phyloP scores from a whole-genome alignment of 2,113 vertebrate genomes.

The Eurypyga helias region DNA sequence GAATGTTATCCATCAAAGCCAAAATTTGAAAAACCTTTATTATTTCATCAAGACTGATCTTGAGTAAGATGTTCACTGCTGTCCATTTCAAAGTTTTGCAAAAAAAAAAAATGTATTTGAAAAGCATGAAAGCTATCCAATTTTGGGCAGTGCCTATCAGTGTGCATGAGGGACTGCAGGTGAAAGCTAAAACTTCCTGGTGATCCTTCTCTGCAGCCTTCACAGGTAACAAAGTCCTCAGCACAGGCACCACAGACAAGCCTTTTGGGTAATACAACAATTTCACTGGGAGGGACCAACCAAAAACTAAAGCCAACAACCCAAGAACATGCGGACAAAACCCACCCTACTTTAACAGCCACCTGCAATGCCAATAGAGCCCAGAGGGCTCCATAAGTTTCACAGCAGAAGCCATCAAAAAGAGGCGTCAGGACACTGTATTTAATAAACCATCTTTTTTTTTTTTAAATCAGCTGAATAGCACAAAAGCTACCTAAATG shows the following conservation, averaged over 20 bases:
- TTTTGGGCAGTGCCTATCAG: background rate
- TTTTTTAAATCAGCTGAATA: background rate
- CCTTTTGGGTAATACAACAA: background rate
- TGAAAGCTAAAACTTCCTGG: background rate
- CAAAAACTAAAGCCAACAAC: background rate
- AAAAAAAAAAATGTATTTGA: background rate
- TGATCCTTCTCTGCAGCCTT: background rate
- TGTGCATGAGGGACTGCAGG: background rate
- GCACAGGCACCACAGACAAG: background rate
- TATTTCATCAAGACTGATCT: background rate
- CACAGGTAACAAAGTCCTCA: background rate
- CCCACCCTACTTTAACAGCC: background rate
- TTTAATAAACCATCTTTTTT: background rate
- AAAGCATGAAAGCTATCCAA: background rate
- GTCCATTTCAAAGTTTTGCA: background rate
- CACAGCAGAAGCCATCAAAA: background rate
- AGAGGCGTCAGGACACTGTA: background rate
- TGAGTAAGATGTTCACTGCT: background rate
- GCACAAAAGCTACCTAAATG: background rate
- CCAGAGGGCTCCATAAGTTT: background rate
- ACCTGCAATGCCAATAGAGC: background rate
- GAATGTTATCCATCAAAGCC: background rate
- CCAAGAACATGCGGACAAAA: background rate
- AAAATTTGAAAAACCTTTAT: background rate
- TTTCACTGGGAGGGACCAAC: background rate